These are phyloP conservation scores for Drosophila hydei DNA, from an alignment of 1,140 invertebrate species.

Conservation along the genomic window DNA sequence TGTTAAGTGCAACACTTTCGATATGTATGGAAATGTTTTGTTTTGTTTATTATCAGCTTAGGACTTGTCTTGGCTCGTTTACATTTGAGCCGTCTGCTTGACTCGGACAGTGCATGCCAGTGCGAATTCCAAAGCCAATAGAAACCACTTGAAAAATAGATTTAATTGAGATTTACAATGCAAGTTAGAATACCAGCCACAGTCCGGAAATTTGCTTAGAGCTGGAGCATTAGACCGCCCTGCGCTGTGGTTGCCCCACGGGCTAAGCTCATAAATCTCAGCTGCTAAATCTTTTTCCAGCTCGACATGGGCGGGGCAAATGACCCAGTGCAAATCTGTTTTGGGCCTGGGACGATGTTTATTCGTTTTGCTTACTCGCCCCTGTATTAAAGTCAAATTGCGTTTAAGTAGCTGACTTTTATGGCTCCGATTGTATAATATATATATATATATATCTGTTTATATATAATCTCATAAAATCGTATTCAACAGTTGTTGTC, in stretches of 20 bases:
- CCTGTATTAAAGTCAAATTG: conserved; percentile 70
- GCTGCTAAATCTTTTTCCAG: conserved; percentile 71
- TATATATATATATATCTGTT: conserved; percentile 24
- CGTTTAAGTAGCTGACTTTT: conserved; percentile 79
- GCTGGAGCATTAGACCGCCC: conserved; percentile 31
- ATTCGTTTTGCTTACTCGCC: conserved; percentile 48
- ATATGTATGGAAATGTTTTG: conserved; percentile 32
- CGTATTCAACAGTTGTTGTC: conserved; percentile 71
- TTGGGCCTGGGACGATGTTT: conserved; percentile 45
- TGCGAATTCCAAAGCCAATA: conserved; percentile 37
- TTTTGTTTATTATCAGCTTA: conserved; percentile 48
- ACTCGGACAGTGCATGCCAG: conserved; percentile 54
- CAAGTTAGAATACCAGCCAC: conserved; percentile 63
- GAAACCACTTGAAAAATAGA: conserved; percentile 46
- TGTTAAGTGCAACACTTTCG: conserved; percentile 27
- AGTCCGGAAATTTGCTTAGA: conserved; percentile 50
- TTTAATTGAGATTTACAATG: conserved; percentile 77
- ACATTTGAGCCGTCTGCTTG: conserved; percentile 67
- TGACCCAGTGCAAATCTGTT: conserved; percentile 27
- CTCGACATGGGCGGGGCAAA: conserved; percentile 32
- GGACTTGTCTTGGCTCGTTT: conserved; percentile 42
- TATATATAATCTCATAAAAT: conserved; percentile 11
- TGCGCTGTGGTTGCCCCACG: conserved; percentile 27
- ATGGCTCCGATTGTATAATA: conserved; percentile 58
- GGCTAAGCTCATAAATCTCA: conserved; percentile 65